phyloP scores from a whole-genome alignment of 1,140 invertebrate genomes.

The Pristionchus pacificus region DNA sequence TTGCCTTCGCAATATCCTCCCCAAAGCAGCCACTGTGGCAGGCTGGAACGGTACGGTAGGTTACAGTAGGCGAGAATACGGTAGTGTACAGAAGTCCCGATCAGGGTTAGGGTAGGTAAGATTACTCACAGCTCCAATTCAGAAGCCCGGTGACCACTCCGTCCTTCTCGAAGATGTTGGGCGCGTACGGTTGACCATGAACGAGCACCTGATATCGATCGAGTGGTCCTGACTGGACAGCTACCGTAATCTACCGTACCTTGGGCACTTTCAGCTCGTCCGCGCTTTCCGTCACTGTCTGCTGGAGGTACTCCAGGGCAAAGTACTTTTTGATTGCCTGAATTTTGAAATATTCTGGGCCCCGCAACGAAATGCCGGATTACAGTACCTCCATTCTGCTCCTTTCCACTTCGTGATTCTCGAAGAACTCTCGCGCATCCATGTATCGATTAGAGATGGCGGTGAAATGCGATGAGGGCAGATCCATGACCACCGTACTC shows the following conservation, averaged over 20 bases:
- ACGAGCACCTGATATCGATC: slow-evolving; percentile 33
- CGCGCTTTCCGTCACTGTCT: slow-evolving; percentile 24
- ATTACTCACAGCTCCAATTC: slow-evolving; percentile 50
- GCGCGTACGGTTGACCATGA: slow-evolving; percentile 47
- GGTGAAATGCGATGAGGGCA: slow-evolving; percentile 21
- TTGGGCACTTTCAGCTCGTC: slow-evolving; percentile 4
- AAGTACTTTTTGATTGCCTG: slow-evolving; percentile 40
- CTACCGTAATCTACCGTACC: slow-evolving; percentile 11
- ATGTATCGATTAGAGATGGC: slow-evolving; percentile 19
- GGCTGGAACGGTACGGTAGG: no score
- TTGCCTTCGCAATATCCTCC: slow-evolving; percentile 51
- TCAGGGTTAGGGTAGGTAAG: neutral
- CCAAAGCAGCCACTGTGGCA: slow-evolving; percentile 51
- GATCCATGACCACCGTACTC: slow-evolving; percentile 31
- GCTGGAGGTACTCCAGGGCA: slow-evolving; percentile 35
- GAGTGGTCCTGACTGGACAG: slow-evolving; percentile 11
- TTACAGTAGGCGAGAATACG: neutral
- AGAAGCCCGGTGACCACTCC: slow-evolving; percentile 36
- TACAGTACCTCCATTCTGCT: slow-evolving; percentile 39
- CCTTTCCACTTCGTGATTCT: slow-evolving; percentile 31
- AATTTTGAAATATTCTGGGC: slow-evolving; percentile 24
- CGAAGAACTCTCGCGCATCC: slow-evolving; percentile 30
- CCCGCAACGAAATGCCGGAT: slow-evolving; percentile 30
- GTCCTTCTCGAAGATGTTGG: slow-evolving; percentile 47
- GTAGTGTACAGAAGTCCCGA: neutral